Evolutionary conservation across 1,140 invertebrate species (phyloP), one percentile per base, ranked within the genome.

Genomic region (Eriosoma lanigerum): DNA sequence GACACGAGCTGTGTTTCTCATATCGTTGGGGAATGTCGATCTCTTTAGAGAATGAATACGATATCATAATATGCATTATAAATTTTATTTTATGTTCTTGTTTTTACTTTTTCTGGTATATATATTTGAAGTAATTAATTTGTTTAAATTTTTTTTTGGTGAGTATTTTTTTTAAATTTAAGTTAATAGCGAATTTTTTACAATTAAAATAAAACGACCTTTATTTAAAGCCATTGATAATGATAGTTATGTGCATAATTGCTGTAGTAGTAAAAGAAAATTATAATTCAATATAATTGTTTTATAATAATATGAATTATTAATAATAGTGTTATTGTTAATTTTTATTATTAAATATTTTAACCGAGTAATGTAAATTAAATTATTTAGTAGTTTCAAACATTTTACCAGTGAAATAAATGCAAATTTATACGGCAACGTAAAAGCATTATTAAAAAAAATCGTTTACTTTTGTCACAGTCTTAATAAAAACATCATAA

Each of bases 331-430:
- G 21, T n/a, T 38, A 38, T n/a, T 17, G 21, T 19, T 52, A 13
- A 17, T 52, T 54, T 32, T 72, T 50, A 2, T 26, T 50, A 19
- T 72, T 52, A 10, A 44, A 58, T 12, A 19, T 58, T n/a, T n/a
- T n/a, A n/a, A n/a, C n/a, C n/a, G n/a, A n/a, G 21, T 6, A 17
- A 75, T 32, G 29, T 38, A 17, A 24, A 8, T 56, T 9, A 75
- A 44, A 54, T 44, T 44, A 24, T 56, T 75, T 52, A 58, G 58
- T n/a, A 75, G 32, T 58, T 75, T 12, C 21, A 75, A 75, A 56
- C n/a, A 21, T 56, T 58, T 75, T 56, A 13, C 38, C 13, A 19
- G 52, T 75, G 10, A 19, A 46, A 44, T 32, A 8, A 58, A 75
- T 58, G 52, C n/a, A 75, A 75, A 58, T 17, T 32, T 54, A 54